Percentiles rank a stretch among this genome's conserved stretches.
Conservation (phyloP, 1,140 invertebrate species). For the Semibalanus balanoides region DNA sequence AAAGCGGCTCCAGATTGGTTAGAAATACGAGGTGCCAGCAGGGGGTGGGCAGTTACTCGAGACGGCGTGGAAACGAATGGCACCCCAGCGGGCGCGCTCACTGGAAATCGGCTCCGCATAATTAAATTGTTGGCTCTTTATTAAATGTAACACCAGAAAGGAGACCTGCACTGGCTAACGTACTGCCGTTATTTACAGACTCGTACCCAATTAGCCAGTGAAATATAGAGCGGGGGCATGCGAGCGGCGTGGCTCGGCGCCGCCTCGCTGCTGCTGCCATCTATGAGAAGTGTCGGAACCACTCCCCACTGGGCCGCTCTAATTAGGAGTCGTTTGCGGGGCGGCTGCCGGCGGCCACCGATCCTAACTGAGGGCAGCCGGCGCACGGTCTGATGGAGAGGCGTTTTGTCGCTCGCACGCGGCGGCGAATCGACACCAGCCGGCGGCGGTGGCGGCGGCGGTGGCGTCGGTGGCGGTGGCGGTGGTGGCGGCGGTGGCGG, state of each 20-base stretch:
- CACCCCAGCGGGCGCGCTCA: background rate
- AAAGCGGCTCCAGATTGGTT: background rate
- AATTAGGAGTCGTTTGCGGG: too few relatives aligned
- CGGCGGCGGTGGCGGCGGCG: too few relatives aligned
- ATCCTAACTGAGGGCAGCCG: too few relatives aligned
- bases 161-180: background rate
- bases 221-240: background rate
- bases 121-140: constrained; percentile 2
- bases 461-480: too few relatives aligned
- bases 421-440: too few relatives aligned
- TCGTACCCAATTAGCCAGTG: background rate
- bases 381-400: too few relatives aligned
- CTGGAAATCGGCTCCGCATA: background rate
- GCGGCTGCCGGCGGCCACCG: too few relatives aligned
- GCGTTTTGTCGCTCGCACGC: too few relatives aligned
- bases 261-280: background rate
- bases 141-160: constrained; percentile 1
- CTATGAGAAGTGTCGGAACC: background rate
- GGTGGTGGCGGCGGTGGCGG: too few relatives aligned
- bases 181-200: background rate
- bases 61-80: background rate
- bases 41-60: background rate
- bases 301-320: too few relatives aligned
- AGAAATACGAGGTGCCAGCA: background rate
- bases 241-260: background rate